Percentiles rank a stretch among this genome's conserved stretches.
Evolutionary conservation across 2,113 vertebrate species (phyloP).

Genomic region (Corvus cornix): DNA sequence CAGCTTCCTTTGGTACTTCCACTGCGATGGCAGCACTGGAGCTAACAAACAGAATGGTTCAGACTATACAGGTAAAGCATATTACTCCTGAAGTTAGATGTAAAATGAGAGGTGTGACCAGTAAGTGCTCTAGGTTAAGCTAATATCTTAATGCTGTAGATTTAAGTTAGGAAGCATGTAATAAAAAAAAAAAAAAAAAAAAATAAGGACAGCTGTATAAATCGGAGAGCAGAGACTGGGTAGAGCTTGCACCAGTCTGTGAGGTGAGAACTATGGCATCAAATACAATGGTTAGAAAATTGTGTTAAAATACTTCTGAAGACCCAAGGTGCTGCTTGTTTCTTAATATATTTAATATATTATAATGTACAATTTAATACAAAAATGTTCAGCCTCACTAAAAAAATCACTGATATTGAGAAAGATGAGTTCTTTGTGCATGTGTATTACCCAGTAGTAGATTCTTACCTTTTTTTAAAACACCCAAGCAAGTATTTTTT

Average conservation of each 20-base stretch:
- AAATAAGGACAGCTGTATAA: background rate
- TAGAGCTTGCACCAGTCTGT: background rate
- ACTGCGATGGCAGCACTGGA: conserved; percentile 98
- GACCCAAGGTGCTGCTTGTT: background rate
- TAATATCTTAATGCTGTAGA: background rate
- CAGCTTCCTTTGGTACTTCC: conserved; percentile 95
- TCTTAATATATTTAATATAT: background rate
- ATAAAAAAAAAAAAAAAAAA: background rate
- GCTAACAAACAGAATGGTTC: conserved; percentile 95
- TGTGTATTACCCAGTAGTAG: background rate
- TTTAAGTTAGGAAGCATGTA: background rate
- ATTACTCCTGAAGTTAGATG: background rate
- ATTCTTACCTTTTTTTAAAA: background rate
- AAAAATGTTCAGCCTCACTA: background rate
- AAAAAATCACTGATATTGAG: background rate
- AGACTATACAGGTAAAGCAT: conserved; percentile 90
- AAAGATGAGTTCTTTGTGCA: background rate
- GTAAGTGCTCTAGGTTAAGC: background rate
- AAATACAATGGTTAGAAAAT: background rate
- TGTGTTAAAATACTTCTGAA: background rate
- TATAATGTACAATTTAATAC: background rate
- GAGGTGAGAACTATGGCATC: background rate
- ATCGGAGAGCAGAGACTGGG: background rate
- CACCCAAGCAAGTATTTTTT: background rate
- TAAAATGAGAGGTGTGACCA: background rate